Conservation (phyloP, 2,888 invertebrate species). For the Pollenia griseotomentosa region DNA sequence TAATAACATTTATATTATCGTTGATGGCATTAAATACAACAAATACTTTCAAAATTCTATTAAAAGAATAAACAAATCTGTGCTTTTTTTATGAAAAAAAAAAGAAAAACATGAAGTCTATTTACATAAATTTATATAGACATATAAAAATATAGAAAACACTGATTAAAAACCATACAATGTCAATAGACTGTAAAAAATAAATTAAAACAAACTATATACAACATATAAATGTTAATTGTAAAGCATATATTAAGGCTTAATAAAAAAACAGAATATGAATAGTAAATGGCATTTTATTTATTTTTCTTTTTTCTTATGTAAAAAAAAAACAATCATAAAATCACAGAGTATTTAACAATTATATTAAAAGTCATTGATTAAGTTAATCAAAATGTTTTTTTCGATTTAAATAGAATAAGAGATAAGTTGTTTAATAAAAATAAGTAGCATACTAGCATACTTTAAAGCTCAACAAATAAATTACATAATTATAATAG, state of each 20-base stretch:
- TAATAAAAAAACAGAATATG: not conserved
- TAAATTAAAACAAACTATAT: constrained; percentile 25
- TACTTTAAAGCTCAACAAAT: too few relatives aligned
- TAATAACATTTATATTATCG: constrained; percentile 45
- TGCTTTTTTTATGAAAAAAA: constrained; percentile 17
- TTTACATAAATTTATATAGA: constrained; percentile 55
- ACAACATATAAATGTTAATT: constrained; percentile 33
- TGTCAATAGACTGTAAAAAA: constrained; percentile 60
- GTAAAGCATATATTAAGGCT: constrained; percentile 52
- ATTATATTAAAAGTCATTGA: constrained; percentile 69
- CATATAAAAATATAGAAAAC: constrained; percentile 8
- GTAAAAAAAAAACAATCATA: not conserved
- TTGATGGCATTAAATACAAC: constrained; percentile 6
- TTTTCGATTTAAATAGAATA: constrained; percentile 20
- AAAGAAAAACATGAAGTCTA: constrained; percentile 34
- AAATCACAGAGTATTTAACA: constrained; percentile 59
- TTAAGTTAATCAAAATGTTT: constrained; percentile 60
- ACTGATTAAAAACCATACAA: constrained; percentile 60
- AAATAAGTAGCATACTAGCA: too few relatives aligned
- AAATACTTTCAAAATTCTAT: constrained; percentile 47
- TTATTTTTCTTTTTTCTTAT: not conserved
- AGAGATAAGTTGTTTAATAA: not conserved
- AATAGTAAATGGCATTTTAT: constrained; percentile 39
- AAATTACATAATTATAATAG: too few relatives aligned
- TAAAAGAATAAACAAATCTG: constrained; percentile 46